These are phyloP conservation scores for Sebastes minor DNA, from an alignment of 2,797 vertebrate genomes.

Conservation along the genomic window DNA sequence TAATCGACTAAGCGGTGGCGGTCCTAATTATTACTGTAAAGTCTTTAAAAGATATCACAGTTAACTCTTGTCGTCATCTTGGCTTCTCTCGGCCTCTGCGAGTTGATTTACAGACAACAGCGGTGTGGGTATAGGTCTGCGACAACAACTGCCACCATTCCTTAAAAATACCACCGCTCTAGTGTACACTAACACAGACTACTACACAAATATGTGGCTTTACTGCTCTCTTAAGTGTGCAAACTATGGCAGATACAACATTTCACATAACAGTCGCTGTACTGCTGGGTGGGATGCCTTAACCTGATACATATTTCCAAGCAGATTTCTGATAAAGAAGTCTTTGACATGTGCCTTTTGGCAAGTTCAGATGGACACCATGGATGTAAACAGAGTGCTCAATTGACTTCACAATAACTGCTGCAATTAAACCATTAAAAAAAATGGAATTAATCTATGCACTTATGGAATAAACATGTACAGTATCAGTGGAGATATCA, in stretches of 20 bases:
- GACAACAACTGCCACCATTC: slow-evolving; percentile 13
- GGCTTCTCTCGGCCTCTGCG: background rate
- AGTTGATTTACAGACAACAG: slow-evolving; percentile 38
- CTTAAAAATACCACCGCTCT: background rate
- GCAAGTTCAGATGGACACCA: slow-evolving; percentile 33
- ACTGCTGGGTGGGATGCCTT: slow-evolving; percentile 17
- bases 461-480: slow-evolving; percentile 37
- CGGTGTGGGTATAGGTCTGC: background rate
- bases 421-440: slow-evolving; percentile 22
- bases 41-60: background rate
- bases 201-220: slow-evolving; percentile 15
- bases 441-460: slow-evolving; percentile 34
- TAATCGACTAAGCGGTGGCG: no score
- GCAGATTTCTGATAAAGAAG: slow-evolving; percentile 46
- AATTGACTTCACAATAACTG: slow-evolving; percentile 19
- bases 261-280: slow-evolving; percentile 3
- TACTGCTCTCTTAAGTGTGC: background rate
- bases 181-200: background rate
- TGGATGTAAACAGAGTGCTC: slow-evolving; percentile 18
- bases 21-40: background rate
- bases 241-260: background rate
- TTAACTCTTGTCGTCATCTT: background rate
- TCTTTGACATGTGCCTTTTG: slow-evolving; percentile 41
- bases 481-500: slow-evolving; percentile 17
- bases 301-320: slow-evolving; percentile 40